Conservation (phyloP, 2,888 invertebrate species). For the Drosophila atroscutellata region DNA sequence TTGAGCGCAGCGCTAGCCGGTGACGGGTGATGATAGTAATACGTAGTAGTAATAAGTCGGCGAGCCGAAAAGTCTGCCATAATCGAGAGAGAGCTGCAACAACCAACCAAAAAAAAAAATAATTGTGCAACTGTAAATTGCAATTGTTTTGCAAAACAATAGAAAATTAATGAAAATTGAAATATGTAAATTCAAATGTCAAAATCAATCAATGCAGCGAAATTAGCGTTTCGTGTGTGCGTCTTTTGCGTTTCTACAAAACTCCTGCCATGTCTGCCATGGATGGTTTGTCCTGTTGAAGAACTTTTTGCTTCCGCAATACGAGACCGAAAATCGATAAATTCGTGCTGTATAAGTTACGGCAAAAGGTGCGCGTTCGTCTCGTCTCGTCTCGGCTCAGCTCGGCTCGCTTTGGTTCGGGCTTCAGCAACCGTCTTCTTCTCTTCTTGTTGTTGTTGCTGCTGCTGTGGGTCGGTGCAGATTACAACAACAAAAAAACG, state of each 20-base stretch:
- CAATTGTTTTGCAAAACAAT: constrained; percentile 40
- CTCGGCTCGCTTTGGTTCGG: constrained; percentile 22
- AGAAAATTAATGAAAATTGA: neutral
- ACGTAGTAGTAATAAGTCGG: constrained; percentile 75
- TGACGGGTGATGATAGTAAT: constrained; percentile 79
- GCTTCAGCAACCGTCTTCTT: constrained; percentile 33
- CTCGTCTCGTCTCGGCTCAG: constrained; percentile 45
- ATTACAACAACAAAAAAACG: constrained; percentile 48
- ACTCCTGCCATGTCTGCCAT: constrained; percentile 47
- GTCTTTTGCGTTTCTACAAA: constrained; percentile 20
- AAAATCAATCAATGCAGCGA: constrained; percentile 14
- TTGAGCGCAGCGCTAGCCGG: constrained; percentile 78
- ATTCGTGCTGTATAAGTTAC: constrained; percentile 84
- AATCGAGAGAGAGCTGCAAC: constrained; percentile 44
- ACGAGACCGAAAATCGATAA: constrained; percentile 81
- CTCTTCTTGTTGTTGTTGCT: constrained; percentile 26
- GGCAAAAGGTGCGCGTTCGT: constrained; percentile 82
- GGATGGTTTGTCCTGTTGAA: constrained; percentile 52
- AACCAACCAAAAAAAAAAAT: constrained; percentile 9
- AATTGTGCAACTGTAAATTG: constrained; percentile 43
- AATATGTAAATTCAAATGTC: constrained; percentile 8
- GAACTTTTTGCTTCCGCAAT: constrained; percentile 73
- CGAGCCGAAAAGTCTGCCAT: constrained; percentile 55
- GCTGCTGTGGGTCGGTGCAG: constrained; percentile 46
- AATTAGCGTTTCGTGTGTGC: constrained; percentile 5